Conservation (phyloP, 2,113 vertebrate species). For the Chaenocephalus aceratus region DNA sequence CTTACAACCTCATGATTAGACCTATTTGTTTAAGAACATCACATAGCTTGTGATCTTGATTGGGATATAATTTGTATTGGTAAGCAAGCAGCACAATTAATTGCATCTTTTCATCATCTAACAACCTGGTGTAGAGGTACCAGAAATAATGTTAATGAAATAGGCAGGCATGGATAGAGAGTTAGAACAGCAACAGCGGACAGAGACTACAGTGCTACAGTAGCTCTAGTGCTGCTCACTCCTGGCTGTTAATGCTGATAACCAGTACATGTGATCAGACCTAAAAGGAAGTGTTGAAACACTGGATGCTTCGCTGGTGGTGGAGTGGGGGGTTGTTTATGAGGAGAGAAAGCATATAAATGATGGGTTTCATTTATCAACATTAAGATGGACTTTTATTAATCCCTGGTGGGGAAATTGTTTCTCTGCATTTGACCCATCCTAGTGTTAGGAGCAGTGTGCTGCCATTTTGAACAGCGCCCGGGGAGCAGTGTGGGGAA, state of each 20-base stretch:
- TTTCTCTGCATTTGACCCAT: too few species aligned
- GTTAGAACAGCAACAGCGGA: background rate
- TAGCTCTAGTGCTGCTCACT: background rate
- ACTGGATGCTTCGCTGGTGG: background rate
- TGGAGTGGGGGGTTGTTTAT: background rate
- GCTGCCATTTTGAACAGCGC: too few species aligned
- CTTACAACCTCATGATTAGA: too few species aligned
- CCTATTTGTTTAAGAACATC: background rate
- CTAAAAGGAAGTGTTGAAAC: background rate
- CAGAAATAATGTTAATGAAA: background rate
- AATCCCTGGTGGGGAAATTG: too few species aligned
- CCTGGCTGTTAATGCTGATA: background rate
- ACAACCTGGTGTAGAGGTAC: background rate
- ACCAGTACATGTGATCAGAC: background rate
- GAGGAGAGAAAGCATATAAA: background rate
- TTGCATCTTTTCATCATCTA: background rate
- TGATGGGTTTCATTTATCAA: too few species aligned
- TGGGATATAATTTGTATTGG: background rate
- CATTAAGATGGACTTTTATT: too few species aligned
- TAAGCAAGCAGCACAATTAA: background rate
- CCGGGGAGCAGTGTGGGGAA: too few species aligned
- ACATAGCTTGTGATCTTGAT: background rate
- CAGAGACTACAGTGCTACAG: constrained; percentile 6
- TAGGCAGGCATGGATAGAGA: background rate
- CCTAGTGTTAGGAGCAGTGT: too few species aligned